Conservation (phyloP, 2,113 vertebrate species). For the Nansenia antarctica region DNA sequence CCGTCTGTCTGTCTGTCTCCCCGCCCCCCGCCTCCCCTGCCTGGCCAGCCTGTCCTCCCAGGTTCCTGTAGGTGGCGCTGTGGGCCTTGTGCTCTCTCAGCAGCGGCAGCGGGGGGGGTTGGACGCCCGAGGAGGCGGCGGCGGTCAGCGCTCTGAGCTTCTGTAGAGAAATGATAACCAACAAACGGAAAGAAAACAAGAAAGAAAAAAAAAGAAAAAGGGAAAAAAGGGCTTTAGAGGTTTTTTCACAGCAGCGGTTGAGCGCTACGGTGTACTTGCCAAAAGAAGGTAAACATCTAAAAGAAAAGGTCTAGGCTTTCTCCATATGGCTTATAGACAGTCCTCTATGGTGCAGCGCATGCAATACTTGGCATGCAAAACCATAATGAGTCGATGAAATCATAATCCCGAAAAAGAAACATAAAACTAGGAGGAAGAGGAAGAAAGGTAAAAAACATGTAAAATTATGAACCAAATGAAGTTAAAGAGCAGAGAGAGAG, state of each 20-base stretch:
- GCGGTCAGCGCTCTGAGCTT: conserved; percentile 77
- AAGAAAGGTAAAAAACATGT: conserved; percentile 64
- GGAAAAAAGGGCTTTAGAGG: conserved; percentile 74
- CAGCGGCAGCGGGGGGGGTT: conserved; percentile 69
- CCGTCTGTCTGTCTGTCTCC: conserved; percentile 62
- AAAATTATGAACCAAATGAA: conserved; percentile 72
- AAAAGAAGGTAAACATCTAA: conserved; percentile 79
- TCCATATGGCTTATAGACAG: conserved; percentile 83
- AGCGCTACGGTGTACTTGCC: conserved; percentile 77
- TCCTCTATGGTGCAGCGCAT: conserved; percentile 99
- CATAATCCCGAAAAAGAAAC: conserved; percentile 74
- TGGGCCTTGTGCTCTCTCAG: conserved; percentile 68
- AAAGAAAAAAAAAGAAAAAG: conserved; percentile 64
- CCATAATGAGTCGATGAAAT: conserved; percentile 80
- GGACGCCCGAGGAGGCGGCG: conserved; percentile 74
- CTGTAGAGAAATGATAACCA: conserved; percentile 78
- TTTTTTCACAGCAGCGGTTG: conserved; percentile 44
- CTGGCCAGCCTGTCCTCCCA: conserved; percentile 58
- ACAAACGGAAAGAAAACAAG: conserved; percentile 64
- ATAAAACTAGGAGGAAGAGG: conserved; percentile 64
- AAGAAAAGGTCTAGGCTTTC: conserved; percentile 77
- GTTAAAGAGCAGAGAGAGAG: conserved; percentile 66
- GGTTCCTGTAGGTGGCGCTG: conserved; percentile 58
- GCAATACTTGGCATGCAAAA: conserved; percentile 99
- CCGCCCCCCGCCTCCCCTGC: conserved; percentile 69